phyloP scores from a whole-genome alignment of 1,140 invertebrate species.

The Ladona fulva region DNA sequence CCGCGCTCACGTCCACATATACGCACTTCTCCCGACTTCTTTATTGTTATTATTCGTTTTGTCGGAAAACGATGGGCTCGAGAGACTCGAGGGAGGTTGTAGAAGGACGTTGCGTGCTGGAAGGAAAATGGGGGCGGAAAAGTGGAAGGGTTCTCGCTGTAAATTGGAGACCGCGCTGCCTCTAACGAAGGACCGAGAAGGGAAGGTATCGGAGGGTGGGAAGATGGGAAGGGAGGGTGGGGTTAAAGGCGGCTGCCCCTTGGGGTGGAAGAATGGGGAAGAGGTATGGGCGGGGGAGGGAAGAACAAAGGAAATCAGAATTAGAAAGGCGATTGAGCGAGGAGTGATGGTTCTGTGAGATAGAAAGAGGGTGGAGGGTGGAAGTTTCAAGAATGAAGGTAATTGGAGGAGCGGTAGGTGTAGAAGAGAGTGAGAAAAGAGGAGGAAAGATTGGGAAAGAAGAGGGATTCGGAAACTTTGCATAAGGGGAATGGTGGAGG shows the following conservation, averaged over 20 bases:
- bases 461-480: too few species aligned
- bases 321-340: constrained; percentile 8
- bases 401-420: too few species aligned
- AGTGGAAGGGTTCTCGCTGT: not conserved
- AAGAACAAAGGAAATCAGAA: not conserved
- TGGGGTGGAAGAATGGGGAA: not conserved
- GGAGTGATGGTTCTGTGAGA: not conserved
- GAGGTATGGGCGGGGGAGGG: not conserved
- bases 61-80: not conserved
- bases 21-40: not conserved
- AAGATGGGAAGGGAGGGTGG: not conserved
- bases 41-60: not conserved
- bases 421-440: too few species aligned
- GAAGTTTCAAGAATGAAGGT: not conserved
- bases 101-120: not conserved
- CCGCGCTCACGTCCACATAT: not conserved
- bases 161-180: not conserved
- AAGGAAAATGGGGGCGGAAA: not conserved
- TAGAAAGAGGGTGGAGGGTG: not conserved
- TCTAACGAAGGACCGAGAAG: not conserved
- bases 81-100: not conserved
- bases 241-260: not conserved
- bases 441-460: too few species aligned
- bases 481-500: too few species aligned
- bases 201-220: not conserved